These are phyloP conservation scores for Caenorhabditis sp. DNA, from an alignment of 2,888 invertebrate genomes.

Conservation along the genomic window DNA sequence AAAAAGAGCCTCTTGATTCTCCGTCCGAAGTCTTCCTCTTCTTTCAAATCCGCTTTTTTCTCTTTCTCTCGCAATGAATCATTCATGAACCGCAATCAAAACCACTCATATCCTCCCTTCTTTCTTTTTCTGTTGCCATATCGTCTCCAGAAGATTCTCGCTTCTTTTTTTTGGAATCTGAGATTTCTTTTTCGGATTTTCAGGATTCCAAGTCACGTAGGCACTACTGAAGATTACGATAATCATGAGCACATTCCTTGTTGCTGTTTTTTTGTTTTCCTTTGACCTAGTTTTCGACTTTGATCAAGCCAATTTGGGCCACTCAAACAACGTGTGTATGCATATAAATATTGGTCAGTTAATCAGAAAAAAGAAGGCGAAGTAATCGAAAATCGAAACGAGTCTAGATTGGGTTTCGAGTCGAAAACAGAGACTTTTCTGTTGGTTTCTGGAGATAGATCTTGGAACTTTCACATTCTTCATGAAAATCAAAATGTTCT, in stretches of 20 bases:
- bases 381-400: conserved; percentile 25
- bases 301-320: conserved; percentile 37
- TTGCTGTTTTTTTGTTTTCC: conserved; percentile 11
- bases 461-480: background rate
- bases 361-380: background rate
- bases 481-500: too few relatives aligned
- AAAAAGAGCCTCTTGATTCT: conserved; percentile 16
- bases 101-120: conserved; percentile 35
- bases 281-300: conserved; percentile 7
- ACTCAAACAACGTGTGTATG: background rate
- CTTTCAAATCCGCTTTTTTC: too few relatives aligned
- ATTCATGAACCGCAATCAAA: conserved; percentile 49
- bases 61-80: conserved; percentile 32
- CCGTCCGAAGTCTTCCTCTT: conserved; percentile 30
- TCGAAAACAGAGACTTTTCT: background rate
- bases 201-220: conserved; percentile 20
- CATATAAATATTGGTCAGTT: background rate
- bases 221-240: conserved; percentile 29
- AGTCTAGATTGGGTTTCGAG: background rate
- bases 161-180: conserved; percentile 1
- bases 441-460: background rate
- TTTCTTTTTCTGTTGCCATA: conserved; percentile 21
- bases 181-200: too few relatives aligned
- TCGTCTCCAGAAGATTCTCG: conserved; percentile 14
- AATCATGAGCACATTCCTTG: background rate